A percentile compares a stretch with the other conserved stretches of the same genome.
Evolutionary conservation across 92 coral and sea anemone species (phyloP).

Genomic region (Meandrina meandrites): DNA sequence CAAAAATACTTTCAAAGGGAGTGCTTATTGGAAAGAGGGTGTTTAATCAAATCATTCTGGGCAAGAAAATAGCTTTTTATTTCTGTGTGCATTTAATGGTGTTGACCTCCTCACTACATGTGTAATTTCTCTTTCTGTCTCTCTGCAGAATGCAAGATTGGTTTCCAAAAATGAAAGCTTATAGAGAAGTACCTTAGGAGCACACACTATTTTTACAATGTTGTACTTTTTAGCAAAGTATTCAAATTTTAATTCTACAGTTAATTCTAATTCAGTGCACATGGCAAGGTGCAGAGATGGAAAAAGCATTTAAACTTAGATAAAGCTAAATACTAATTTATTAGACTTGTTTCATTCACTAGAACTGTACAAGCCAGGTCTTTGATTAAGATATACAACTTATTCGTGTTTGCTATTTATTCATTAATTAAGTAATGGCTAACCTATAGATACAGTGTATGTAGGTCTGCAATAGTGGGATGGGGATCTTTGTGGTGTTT

Average conservation of each 20-base stretch:
- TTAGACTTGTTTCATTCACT: neutral
- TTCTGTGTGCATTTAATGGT: neutral
- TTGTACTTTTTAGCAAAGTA: conserved; percentile 16
- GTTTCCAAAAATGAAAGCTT: neutral
- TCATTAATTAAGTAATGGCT: neutral
- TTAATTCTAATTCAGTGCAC: conserved; percentile 5
- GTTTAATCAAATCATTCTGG: neutral
- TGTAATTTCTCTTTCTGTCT: neutral
- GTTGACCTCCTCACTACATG: neutral
- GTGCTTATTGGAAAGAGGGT: no score
- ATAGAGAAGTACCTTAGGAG: conserved; percentile 29
- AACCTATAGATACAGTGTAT: neutral
- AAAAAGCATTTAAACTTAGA: conserved; percentile 15
- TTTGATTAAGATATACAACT: neutral
- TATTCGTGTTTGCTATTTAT: conserved; percentile 17
- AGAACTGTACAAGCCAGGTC: neutral
- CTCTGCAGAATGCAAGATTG: conserved; percentile 9
- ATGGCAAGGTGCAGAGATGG: neutral
- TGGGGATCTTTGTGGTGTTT: neutral
- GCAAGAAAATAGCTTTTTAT: neutral
- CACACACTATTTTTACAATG: conserved; percentile 24
- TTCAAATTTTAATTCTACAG: conserved; percentile 7
- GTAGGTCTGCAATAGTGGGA: no score
- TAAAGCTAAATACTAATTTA: neutral
- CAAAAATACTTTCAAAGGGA: no score